Base-by-base conservation (phyloP, 2,888 invertebrate genomes). In the Lochmaea capreae region DNA sequence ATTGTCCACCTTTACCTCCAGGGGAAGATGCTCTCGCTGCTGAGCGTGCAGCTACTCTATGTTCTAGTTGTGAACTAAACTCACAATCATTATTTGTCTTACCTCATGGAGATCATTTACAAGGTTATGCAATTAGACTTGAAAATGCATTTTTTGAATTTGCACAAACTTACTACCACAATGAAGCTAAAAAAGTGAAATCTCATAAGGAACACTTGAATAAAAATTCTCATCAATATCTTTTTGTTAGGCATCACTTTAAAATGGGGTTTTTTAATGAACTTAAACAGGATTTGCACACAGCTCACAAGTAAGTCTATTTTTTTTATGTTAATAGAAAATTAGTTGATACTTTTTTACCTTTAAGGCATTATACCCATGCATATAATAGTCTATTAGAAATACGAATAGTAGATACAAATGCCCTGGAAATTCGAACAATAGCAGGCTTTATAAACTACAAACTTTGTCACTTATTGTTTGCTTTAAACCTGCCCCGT, bases 261-360 rank as follows among this genome's bases (percentile, higher is more conserved):
- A 99, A 99, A 89, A 92, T 98, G 86, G 99, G 95, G 0, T 98
- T 97, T 88, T 92, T 97, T 68, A 95, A 95, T 84, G 99, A 99
- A 88, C 88, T 99, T 77, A 94, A 95, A 82, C 97, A 97, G 85
- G 99, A 98, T 85, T 90, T 92, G 79, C 93, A 92, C 83, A 93
- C 94, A 0, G 96, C 97, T 14, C 92, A 95, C 81, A 95, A 95
- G 91, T 92, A 87, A 86, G 86, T 79, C 5, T 39, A 39, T 49
- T 18, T 74, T 52, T 61, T 73, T 16, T 10, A 42, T 59, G 9
- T 65, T 61, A 57, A 26, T 8, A 65, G 12, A 16, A 42, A 2
- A n/a, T 39, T 16, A 39, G 3, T 46, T n/a, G n/a, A 61, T 68
- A 33, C 11, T 73, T 9, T 54, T 54, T 3, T 16, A 16, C 16